phyloP scores from a whole-genome alignment of 2,797 vertebrate species.

The Enteromius thamalakanensis region DNA sequence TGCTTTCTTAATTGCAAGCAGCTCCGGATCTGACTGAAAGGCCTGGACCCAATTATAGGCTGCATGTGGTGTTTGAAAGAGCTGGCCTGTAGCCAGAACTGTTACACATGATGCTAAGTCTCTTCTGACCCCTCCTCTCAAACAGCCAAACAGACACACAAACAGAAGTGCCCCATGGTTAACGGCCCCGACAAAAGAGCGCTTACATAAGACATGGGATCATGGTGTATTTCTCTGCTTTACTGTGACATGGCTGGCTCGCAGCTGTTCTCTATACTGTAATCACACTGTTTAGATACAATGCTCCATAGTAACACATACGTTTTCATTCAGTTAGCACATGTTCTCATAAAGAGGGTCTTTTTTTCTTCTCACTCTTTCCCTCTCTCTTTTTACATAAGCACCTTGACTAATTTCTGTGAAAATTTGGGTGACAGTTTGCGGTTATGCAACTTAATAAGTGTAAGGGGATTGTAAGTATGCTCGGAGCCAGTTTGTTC shows the following conservation, averaged over 20 bases:
- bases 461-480: conserved; percentile 29
- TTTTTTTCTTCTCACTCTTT: conserved; percentile 21
- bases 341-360: conserved; percentile 30
- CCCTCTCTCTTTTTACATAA: conserved; percentile 33
- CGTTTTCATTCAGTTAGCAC: conserved; percentile 51
- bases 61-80: conserved; percentile 49
- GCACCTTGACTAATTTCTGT: conserved; percentile 40
- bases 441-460: conserved; percentile 44
- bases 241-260: conserved; percentile 40
- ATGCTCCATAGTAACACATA: conserved; percentile 46
- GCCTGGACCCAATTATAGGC: conserved; percentile 55
- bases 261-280: conserved; percentile 51
- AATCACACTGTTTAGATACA: conserved; percentile 42
- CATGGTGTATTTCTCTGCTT: conserved; percentile 33
- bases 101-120: conserved; percentile 38
- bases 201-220: conserved; percentile 53
- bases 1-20: conserved; percentile 44
- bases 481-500: conserved; percentile 17
- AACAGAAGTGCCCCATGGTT: conserved; percentile 38
- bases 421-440: conserved; percentile 40
- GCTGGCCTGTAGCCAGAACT: conserved; percentile 45
- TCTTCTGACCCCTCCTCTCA: conserved; percentile 48
- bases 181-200: conserved; percentile 46
- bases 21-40: conserved; percentile 45
- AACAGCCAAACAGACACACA: conserved; percentile 53